Base-by-base conservation (phyloP, 2,888 invertebrate species). In the Amblyjoppa proteus region DNA sequence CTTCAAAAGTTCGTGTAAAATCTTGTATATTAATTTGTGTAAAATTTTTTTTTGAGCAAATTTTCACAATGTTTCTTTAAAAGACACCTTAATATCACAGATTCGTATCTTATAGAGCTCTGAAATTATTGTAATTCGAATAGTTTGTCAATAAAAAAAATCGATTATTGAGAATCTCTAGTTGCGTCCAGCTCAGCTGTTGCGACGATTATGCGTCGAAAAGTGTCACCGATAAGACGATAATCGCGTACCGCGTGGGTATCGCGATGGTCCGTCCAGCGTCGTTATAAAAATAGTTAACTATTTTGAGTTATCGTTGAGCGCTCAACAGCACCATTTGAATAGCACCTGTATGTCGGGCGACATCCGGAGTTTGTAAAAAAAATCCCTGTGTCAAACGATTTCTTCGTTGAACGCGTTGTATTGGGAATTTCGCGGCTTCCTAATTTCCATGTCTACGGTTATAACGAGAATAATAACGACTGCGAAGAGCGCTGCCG, bases 401-500 rank as follows among this genome's bases (percentile, higher is more conserved):
- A 56, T 31, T 11, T 66, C 51, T 38, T 75, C 79, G 64, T 79
- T 53, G 53, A 80, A 75, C 11, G 25, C 20, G 41, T 51, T 34
- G 70, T 80, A 83, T 53, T 6, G 64, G 2, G 73, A 74, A 25
- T 38, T 34, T 13, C 38, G 16, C 25, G n/a, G 66, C 70, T 9
- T 87, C 61, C 7, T 68, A 45, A 83, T 87, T 69, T 85, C 83
- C 64, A 83, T 74, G 73, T 88, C 89, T 45, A 93, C 89, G 28
- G 85, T 82, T 61, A 90, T 56, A 2, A 90, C 69, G 34, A 92
- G 31, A 34, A 90, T 11, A 71, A 92, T 86, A 13, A 89, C 88
- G 25, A 89, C 4, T 2, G 81, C 2, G n/a, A 88, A 89, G 41
- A 93, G 81, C 53, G 31, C 84, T 38, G 84, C 90, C 4, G 93